A percentile compares a stretch with the other conserved stretches of the same genome.
phyloP scores from a whole-genome alignment of 2,113 vertebrate species.

The Seriola quinqueradiata region DNA sequence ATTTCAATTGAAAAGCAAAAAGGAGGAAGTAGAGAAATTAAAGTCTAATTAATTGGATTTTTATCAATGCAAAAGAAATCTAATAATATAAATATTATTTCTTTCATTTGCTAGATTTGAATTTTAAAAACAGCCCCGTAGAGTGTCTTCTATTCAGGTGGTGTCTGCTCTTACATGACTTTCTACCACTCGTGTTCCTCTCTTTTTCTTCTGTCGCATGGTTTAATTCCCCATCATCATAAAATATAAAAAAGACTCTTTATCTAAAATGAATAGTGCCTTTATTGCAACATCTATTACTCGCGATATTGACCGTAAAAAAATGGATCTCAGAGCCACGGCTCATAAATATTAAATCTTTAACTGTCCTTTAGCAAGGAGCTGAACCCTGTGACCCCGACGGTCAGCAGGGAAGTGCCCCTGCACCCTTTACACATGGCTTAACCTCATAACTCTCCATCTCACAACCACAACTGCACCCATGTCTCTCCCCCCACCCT shows the following conservation, averaged over 20 bases:
- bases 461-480: constrained; percentile 32
- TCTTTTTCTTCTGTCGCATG: not conserved
- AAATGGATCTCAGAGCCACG: not conserved
- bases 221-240: constrained; percentile 33
- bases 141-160: constrained; percentile 12
- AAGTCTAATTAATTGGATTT: constrained; percentile 39
- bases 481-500: not conserved
- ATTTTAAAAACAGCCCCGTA: constrained; percentile 63
- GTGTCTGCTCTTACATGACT: constrained; percentile 20
- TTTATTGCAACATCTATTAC: constrained; percentile 25
- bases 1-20: constrained; percentile 10
- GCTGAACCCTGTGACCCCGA: constrained; percentile 36
- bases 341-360: constrained; percentile 52
- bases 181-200: constrained; percentile 4
- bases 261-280: constrained; percentile 32
- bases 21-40: not conserved
- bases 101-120: constrained; percentile 25
- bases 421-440: constrained; percentile 27
- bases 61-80: constrained; percentile 36
- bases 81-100: constrained; percentile 9
- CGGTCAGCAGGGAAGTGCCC: constrained; percentile 28
- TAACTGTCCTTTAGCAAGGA: constrained; percentile 20
- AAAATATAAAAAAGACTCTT: constrained; percentile 20
- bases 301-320: not conserved
- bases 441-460: constrained; percentile 68